Conservation (phyloP, 2,797 vertebrate species). For the Catharus ustulatus region DNA sequence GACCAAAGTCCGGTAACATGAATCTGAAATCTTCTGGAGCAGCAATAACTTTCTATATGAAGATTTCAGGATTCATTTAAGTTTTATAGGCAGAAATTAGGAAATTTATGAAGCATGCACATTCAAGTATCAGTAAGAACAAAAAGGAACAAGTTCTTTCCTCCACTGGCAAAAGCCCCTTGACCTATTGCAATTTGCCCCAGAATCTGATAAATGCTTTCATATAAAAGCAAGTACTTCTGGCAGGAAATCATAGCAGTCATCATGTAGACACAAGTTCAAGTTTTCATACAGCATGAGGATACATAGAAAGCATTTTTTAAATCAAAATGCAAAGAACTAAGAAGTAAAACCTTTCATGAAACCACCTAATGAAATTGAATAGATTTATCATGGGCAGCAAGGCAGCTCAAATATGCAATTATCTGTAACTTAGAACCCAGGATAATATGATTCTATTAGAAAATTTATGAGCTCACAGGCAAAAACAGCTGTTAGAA, state of each 20-base stretch:
- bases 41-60: neutral
- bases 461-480: conserved; percentile 20
- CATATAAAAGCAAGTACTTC: neutral
- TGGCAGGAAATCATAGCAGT: neutral
- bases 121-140: neutral
- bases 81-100: neutral
- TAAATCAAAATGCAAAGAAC: neutral
- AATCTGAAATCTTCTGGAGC: neutral
- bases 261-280: neutral
- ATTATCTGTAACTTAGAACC: neutral
- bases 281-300: neutral
- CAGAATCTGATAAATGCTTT: neutral
- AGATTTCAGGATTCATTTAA: neutral
- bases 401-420: neutral
- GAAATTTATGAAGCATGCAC: neutral
- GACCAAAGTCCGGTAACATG: neutral
- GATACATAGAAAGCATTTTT: neutral
- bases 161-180: neutral
- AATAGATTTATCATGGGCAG: neutral
- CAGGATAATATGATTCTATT: neutral
- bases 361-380: neutral
- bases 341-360: neutral
- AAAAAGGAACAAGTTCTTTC: neutral
- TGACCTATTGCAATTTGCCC: neutral
- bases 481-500: conserved; percentile 13